phyloP scores from a whole-genome alignment of 2,113 vertebrate genomes.

The Microtus ochrogaster region DNA sequence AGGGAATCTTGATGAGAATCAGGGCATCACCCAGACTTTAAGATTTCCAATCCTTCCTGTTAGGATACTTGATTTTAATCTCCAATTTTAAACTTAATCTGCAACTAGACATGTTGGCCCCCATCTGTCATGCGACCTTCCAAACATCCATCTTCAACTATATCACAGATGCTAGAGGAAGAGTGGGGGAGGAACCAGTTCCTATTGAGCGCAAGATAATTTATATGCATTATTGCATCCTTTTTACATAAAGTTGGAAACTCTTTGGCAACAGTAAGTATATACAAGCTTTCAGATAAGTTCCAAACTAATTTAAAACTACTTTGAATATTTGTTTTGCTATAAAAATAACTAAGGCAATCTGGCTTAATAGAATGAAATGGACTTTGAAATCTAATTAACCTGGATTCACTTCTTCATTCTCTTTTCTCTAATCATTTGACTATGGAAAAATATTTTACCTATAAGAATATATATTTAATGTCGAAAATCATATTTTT shows the following conservation, averaged over 20 bases:
- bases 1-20: conserved; percentile 66
- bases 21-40: conserved; percentile 12
- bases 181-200: conserved; percentile 55
- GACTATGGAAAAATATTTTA: not conserved
- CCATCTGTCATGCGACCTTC: conserved; percentile 80
- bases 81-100: conserved; percentile 75
- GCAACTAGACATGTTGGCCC: conserved; percentile 75
- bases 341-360: conserved; percentile 72
- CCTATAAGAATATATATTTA: not conserved
- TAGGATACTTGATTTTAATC: conserved; percentile 72
- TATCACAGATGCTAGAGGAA: conserved; percentile 78
- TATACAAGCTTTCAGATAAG: conserved; percentile 64
- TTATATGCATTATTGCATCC: conserved; percentile 79
- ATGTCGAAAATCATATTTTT: conserved; percentile 15
- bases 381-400: conserved; percentile 51
- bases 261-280: conserved; percentile 72
- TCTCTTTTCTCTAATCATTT: not conserved
- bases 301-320: conserved; percentile 77
- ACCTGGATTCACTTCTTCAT: not conserved
- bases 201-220: conserved; percentile 74
- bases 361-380: conserved; percentile 66
- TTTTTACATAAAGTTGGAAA: conserved; percentile 80
- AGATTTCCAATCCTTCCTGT: conserved; percentile 48
- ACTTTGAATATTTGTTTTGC: conserved; percentile 73
- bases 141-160: conserved; percentile 75